Evolutionary conservation across 2,797 vertebrate species (phyloP), one percentile per base, ranked within the genome.

Genomic region (Tolypeutes matacus): DNA sequence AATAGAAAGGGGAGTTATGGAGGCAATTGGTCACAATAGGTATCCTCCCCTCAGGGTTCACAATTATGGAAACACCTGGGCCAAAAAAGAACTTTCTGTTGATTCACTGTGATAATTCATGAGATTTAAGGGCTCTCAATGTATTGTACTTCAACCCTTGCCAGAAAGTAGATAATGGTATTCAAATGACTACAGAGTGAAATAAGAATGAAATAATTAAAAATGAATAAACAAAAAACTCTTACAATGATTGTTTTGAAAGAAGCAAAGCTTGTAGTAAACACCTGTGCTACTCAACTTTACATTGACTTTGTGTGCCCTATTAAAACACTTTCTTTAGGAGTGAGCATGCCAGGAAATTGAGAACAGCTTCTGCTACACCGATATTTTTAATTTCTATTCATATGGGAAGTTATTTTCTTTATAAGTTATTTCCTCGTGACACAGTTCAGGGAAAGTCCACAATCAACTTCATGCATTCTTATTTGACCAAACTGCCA

Each of bases 101-200:
- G 97, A 97, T 97, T 97, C 91, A 94, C 77, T 95, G 34, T 2
- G 86, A 96, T 97, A 96, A 97, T 96, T 97, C 94, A 97, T 95
- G 96, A 97, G 85, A 81, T 86, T 98, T 94, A 97, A 98, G 97
- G 88, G 94, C 94, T 72, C 96, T 98, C 77, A 82, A 42, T n/a
- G 80, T 42, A 36, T 97, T 95, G 98, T n/a, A n/a, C n/a, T n/a
- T n/a, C 94, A 96, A 31, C 89, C 75, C 64, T 96, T 85, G 56
- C 97, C 80, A 97, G 60, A 73, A 98, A 95, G 94, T 94, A 96
- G 56, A 67, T 89, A 82, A 96, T 95, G 69, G 89, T 95, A 95
- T 96, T 91, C 96, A 97, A 97, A 83, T 96, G 95, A 95, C 60
- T 97, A 81, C 65, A 85, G 62, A 91, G 58, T 91, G 76, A 97